Conservation (phyloP, 2,888 invertebrate species). For the Operophtera brumata region DNA sequence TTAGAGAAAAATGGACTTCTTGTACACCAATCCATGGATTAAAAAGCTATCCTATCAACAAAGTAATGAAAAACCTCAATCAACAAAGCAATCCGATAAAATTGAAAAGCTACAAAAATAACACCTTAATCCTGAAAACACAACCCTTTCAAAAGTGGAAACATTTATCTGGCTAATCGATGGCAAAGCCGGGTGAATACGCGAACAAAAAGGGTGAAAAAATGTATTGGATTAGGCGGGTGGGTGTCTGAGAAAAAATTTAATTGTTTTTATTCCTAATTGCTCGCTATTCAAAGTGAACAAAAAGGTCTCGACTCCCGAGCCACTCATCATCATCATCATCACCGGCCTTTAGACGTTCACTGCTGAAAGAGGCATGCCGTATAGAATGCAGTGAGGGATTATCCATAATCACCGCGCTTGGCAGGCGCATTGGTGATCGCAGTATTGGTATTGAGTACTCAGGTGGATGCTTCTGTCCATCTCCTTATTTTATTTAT, state of each 20-base stretch:
- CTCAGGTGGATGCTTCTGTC: too few relatives aligned
- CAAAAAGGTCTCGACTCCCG: constrained; percentile 40
- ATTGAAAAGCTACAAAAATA: constrained; percentile 30
- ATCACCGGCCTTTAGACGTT: too few relatives aligned
- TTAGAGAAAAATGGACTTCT: too few relatives aligned
- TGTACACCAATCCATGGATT: not conserved
- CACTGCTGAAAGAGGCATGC: too few relatives aligned
- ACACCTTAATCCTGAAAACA: constrained; percentile 27
- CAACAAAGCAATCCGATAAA: constrained; percentile 18
- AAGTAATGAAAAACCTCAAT: constrained; percentile 15
- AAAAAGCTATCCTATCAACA: constrained; percentile 4
- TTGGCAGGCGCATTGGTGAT: too few relatives aligned
- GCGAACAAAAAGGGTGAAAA: constrained; percentile 26
- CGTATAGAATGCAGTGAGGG: too few relatives aligned
- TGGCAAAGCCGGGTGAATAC: constrained; percentile 35
- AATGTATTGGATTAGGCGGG: constrained; percentile 42
- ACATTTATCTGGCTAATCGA: constrained; percentile 51
- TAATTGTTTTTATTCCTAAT: constrained; percentile 63
- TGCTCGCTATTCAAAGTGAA: constrained; percentile 50
- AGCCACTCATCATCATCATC: not conserved
- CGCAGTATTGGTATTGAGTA: too few relatives aligned
- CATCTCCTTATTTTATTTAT: too few relatives aligned
- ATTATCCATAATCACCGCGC: too few relatives aligned
- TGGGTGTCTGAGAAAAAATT: constrained; percentile 46
- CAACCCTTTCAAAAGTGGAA: constrained; percentile 43